phyloP scores from a whole-genome alignment of 2,797 vertebrate genomes.

The Sebastes diaconus region DNA sequence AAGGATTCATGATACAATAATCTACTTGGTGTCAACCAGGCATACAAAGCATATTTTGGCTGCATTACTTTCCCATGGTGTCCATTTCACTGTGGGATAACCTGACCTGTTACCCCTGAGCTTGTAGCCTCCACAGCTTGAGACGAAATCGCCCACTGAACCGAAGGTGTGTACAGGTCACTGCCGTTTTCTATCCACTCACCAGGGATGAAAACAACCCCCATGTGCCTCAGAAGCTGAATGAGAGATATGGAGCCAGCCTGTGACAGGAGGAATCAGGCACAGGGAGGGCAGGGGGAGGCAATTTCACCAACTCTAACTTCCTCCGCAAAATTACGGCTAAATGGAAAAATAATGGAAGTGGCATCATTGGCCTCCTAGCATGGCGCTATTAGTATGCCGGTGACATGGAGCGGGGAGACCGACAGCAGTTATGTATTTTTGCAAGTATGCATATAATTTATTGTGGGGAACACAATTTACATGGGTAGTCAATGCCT shows the following conservation, averaged over 20 bases:
- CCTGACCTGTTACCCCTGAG: constrained; percentile 58
- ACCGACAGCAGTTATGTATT: constrained; percentile 96
- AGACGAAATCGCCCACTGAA: constrained; percentile 72
- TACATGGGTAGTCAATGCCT: constrained; percentile 99
- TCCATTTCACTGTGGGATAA: constrained; percentile 64
- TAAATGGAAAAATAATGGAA: constrained; percentile 81
- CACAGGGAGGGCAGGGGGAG: constrained; percentile 37
- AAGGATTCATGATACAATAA: constrained; percentile 8
- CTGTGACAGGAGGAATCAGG: constrained; percentile 47
- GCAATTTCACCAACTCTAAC: constrained; percentile 71
- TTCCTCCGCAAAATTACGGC: constrained; percentile 75
- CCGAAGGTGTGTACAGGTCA: constrained; percentile 73
- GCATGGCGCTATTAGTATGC: constrained; percentile 92
- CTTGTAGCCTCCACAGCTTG: constrained; percentile 53
- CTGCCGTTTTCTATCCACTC: constrained; percentile 71
- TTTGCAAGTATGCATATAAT: constrained; percentile 99
- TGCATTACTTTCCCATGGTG: constrained; percentile 55
- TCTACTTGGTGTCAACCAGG: constrained; percentile 21
- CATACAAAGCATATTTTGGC: constrained; percentile 27
- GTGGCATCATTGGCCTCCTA: constrained; percentile 75
- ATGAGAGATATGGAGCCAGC: constrained; percentile 39
- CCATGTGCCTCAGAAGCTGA: constrained; percentile 49
- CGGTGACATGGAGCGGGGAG: constrained; percentile 87
- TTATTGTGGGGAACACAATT: constrained; percentile 99
- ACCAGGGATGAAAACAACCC: constrained; percentile 67